phyloP scores from a whole-genome alignment of 2,888 invertebrate species.

The Aphelenchoides bicaudatus region DNA sequence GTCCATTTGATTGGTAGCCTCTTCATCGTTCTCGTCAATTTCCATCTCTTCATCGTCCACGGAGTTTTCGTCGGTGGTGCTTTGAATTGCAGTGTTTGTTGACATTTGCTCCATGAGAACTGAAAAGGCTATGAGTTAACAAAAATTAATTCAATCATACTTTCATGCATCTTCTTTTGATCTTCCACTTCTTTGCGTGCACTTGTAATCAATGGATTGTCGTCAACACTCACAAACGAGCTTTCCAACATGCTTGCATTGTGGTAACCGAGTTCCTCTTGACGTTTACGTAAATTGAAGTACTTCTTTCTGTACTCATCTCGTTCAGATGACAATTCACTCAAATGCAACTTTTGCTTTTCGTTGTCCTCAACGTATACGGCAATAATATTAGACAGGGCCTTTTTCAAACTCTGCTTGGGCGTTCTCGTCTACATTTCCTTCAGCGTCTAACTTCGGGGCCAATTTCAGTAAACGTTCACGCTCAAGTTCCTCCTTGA shows the following conservation, averaged over 20 bases:
- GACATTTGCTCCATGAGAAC: conserved; percentile 9
- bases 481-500: conserved; percentile 13
- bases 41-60: conserved; percentile 19
- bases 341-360: background rate
- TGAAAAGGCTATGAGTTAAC: conserved; percentile 16
- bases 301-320: conserved; percentile 21
- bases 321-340: conserved; percentile 7
- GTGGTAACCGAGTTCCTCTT: background rate
- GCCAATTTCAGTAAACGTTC: conserved; percentile 9
- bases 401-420: conserved; percentile 7
- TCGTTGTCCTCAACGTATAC: conserved; percentile 17
- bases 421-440: conserved; percentile 16
- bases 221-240: background rate
- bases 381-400: conserved; percentile 9
- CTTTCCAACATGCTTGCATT: background rate
- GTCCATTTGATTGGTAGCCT: conserved; percentile 49
- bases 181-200: conserved; percentile 45
- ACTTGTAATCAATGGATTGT: conserved; percentile 33
- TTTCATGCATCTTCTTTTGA: conserved; percentile 31
- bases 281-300: background rate
- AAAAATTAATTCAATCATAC: conserved; percentile 17
- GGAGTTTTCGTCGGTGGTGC: conserved; percentile 17
- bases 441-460: conserved; percentile 18
- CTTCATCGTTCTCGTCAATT: conserved; percentile 27
- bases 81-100: no score